These are phyloP conservation scores for Euproctis similis DNA, from an alignment of 2,888 invertebrate species.

Conservation along the genomic window DNA sequence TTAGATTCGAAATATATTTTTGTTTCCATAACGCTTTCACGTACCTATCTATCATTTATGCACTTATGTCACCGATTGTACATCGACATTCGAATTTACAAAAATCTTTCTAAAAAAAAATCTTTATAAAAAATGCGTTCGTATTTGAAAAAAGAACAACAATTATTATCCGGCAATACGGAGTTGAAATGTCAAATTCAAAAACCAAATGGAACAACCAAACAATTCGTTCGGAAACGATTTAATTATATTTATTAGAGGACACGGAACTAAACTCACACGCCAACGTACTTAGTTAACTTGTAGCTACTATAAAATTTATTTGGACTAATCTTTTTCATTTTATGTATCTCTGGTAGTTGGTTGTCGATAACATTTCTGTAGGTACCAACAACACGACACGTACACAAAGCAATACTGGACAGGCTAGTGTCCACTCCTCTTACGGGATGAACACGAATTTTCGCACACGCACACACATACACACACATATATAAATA, in stretches of 20 bases:
- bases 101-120: too few species aligned
- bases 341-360: conserved; percentile 36
- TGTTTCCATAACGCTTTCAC: too few species aligned
- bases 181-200: too few species aligned
- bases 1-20: too few species aligned
- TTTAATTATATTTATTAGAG: conserved; percentile 53
- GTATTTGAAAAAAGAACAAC: too few species aligned
- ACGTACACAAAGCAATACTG: conserved; percentile 62
- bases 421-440: conserved; percentile 63
- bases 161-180: too few species aligned
- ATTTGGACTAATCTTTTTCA: conserved; percentile 56
- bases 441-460: conserved; percentile 59
- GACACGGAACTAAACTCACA: conserved; percentile 42
- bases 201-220: too few species aligned
- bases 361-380: conserved; percentile 40
- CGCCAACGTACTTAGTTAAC: conserved; percentile 32
- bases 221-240: conserved; percentile 29
- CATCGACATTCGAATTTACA: too few species aligned
- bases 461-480: conserved; percentile 56
- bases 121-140: too few species aligned
- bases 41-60: too few species aligned
- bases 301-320: conserved; percentile 47
- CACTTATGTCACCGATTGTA: too few species aligned
- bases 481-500: conserved; percentile 12
- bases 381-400: conserved; percentile 43